These are phyloP conservation scores for Drosophila antonietae DNA, from an alignment of 2,888 invertebrate species.

Conservation along the genomic window DNA sequence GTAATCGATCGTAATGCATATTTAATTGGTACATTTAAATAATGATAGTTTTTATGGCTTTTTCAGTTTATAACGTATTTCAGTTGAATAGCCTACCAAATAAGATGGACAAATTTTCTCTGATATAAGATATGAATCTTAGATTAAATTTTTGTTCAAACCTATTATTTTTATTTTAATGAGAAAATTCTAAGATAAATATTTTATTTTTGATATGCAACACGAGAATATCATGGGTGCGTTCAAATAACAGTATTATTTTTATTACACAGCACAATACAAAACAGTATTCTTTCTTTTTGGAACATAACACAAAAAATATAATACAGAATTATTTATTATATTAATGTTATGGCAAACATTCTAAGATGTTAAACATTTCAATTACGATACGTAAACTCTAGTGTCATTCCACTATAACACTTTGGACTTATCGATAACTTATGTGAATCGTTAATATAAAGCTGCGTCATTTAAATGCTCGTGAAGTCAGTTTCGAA, in stretches of 20 bases:
- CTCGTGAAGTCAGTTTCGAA: neutral
- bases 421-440: neutral
- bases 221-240: no score
- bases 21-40: neutral
- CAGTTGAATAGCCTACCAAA: neutral
- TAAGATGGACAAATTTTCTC: neutral
- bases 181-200: no score
- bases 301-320: neutral
- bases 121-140: neutral
- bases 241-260: no score
- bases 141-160: no score
- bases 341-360: neutral
- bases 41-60: no score
- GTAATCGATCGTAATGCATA: neutral
- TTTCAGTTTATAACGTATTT: neutral
- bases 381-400: neutral
- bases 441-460: neutral
- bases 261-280: no score
- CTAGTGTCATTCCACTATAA: slow-evolving; percentile 11
- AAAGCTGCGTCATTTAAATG: neutral
- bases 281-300: no score
- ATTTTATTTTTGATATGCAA: no score
- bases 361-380: accelerated
- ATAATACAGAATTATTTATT: neutral
- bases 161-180: no score